Conservation (phyloP, 2,888 invertebrate species). For the Lasioglossum malachurum region DNA sequence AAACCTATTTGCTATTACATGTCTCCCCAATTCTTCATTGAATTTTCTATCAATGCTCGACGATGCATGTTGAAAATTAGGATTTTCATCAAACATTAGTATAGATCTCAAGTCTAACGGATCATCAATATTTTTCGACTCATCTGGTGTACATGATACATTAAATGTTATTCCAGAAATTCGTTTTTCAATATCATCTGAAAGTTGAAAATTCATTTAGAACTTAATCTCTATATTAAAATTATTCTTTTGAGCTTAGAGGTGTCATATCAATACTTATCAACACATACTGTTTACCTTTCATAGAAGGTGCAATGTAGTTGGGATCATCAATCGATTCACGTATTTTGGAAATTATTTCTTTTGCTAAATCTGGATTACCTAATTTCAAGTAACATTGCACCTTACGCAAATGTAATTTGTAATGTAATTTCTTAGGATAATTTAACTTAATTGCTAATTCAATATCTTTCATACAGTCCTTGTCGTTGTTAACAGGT, state of each 20-base stretch:
- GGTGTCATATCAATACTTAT: background rate
- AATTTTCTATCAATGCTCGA: too few relatives aligned
- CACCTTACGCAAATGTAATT: conserved; percentile 88
- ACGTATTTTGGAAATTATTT: conserved; percentile 68
- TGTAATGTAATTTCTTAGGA: conserved; percentile 87
- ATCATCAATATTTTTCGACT: too few relatives aligned
- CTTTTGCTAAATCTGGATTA: conserved; percentile 82
- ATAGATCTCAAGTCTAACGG: too few relatives aligned
- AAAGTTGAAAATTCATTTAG: too few relatives aligned
- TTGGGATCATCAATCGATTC: conserved; percentile 59
- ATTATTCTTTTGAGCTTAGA: background rate
- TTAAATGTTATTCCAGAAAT: too few relatives aligned
- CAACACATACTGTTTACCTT: conserved; percentile 60
- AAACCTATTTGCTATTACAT: too few relatives aligned
- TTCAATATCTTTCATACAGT: conserved; percentile 88
- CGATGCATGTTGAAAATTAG: too few relatives aligned
- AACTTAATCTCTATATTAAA: too few relatives aligned
- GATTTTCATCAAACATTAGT: too few relatives aligned
- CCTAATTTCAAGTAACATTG: conserved; percentile 88
- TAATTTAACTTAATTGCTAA: conserved; percentile 88
- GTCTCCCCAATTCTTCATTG: too few relatives aligned
- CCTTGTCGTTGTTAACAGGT: conserved; percentile 81
- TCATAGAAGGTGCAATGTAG: conserved; percentile 60
- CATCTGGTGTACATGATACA: too few relatives aligned
- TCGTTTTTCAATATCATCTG: too few relatives aligned